Evolutionary conservation across 2,888 invertebrate genomes (phyloP), one percentile per base, ranked within the genome.

Genomic region (Lissocephala sabroskyi): DNA sequence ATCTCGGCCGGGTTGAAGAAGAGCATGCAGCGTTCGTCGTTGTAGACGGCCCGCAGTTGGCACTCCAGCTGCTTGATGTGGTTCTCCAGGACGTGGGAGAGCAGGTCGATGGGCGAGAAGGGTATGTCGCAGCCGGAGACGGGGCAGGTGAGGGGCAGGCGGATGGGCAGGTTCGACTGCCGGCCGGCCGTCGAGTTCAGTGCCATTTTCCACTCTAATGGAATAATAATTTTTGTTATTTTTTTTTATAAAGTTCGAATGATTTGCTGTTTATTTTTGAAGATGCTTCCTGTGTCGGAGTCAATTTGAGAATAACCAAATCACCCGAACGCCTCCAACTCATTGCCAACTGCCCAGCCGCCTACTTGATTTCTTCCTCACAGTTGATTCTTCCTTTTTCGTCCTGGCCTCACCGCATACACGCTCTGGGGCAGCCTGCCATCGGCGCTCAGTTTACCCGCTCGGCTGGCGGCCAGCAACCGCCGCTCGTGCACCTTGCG

Each of bases 401-500:
- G 68, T 3, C 84, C 84, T 1, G 84, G 84, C 17, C 83, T 59
- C 47, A 84, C 81, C 2, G 81, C 70, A 18, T 80, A 76, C 5
- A 83, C 66, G 30, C 80, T 82, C 1, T 68, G 62, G 0, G 81
- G 77, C 42, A 82, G 30, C 0, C 64, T 49, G 1, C 77, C 81
- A 46, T 75, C 63, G 9, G 65, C 62, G 9, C 60, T 60, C 2
- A 62, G 60, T 41, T 79, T 81, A 16, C 73, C 83, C 2, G 80
- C 79, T 23, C 74, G 63, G 13, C 59, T 79, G 35, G 79, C 80
- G 0, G 83, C 84, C 41, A 81, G 52, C 67, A 88, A 81, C 55
- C 87, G 88, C 52, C 92, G 88, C 39, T 91, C 90, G 81, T 94
- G 94, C 5, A 94, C 93, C 66, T 92, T 95, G 11, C 92, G 89